These are phyloP conservation scores for Mechanitis mazaeus DNA, from an alignment of 2,888 invertebrate species.

Conservation along the genomic window DNA sequence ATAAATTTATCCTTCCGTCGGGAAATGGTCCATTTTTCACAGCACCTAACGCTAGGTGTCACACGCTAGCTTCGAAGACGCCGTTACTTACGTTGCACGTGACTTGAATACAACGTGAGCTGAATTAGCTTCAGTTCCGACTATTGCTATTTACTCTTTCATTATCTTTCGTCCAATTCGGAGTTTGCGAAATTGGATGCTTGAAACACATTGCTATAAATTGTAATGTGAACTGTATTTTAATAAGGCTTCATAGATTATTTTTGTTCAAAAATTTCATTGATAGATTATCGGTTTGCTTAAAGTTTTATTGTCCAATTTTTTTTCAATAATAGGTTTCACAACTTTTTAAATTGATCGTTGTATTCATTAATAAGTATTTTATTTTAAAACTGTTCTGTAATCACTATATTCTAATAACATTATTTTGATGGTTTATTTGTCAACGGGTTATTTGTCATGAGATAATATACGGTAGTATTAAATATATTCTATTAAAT, in stretches of 20 bases:
- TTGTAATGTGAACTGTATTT: not conserved
- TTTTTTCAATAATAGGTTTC: too few relatives aligned
- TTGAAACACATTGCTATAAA: conserved; percentile 2
- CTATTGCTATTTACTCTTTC: conserved; percentile 33
- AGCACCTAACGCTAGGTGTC: conserved; percentile 72
- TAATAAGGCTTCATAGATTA: not conserved
- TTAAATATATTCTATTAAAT: not conserved
- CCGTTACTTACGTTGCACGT: conserved; percentile 66
- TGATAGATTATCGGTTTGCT: not conserved
- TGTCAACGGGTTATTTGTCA: too few relatives aligned
- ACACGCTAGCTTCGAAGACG: conserved; percentile 63
- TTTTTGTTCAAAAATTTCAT: conserved; percentile 6
- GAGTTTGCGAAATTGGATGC: conserved; percentile 11
- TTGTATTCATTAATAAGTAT: too few relatives aligned
- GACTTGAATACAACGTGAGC: conserved; percentile 54
- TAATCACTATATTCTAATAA: too few relatives aligned
- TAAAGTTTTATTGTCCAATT: too few relatives aligned
- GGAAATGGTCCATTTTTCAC: conserved; percentile 71
- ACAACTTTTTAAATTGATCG: too few relatives aligned
- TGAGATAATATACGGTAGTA: not conserved
- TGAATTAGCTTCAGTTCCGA: conserved; percentile 54
- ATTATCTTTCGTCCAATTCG: conserved; percentile 28
- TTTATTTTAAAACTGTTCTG: too few relatives aligned
- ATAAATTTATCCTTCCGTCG: conserved; percentile 71
- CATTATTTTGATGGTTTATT: too few relatives aligned